phyloP scores from a whole-genome alignment of 2,888 invertebrate species.

The Masnerella sp. region DNA sequence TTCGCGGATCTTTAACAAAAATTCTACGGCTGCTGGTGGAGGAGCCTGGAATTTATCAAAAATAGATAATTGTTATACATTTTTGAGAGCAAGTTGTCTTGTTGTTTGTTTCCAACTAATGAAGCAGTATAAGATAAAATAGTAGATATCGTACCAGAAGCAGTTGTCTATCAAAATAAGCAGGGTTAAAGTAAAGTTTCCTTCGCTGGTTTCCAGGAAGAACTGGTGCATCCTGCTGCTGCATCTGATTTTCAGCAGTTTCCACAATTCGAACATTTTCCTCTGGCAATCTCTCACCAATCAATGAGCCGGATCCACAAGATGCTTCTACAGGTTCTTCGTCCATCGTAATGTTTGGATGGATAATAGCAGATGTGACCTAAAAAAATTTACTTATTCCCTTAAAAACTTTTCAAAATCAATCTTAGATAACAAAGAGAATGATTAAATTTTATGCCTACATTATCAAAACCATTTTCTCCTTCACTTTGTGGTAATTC shows the following conservation, averaged over 20 bases:
- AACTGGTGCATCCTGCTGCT: slow-evolving; percentile 72
- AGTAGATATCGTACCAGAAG: slow-evolving; percentile 89
- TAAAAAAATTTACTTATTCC: slow-evolving; percentile 72
- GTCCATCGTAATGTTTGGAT: slow-evolving; percentile 79
- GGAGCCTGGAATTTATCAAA: slow-evolving; percentile 88
- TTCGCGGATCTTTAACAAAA: slow-evolving; percentile 92
- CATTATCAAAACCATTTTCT: slow-evolving; percentile 72
- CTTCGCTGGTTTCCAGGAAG: slow-evolving; percentile 83
- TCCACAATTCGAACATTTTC: slow-evolving; percentile 92
- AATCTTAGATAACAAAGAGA: not conserved
- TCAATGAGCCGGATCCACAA: slow-evolving; percentile 69
- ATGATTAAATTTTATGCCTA: too few species aligned
- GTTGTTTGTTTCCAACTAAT: too few species aligned
- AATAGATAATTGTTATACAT: too few species aligned
- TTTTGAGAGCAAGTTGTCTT: too few species aligned
- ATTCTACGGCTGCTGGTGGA: slow-evolving; percentile 93
- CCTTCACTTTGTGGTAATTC: slow-evolving; percentile 69
- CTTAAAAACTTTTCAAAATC: not conserved
- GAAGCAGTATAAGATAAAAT: slow-evolving; percentile 50
- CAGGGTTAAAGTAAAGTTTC: slow-evolving; percentile 93
- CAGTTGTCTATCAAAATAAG: slow-evolving; percentile 92
- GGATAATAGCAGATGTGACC: slow-evolving; percentile 86
- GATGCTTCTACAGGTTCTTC: slow-evolving; percentile 75
- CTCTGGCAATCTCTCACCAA: slow-evolving; percentile 85
- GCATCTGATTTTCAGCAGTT: slow-evolving; percentile 81